Percentiles rank a stretch among this genome's conserved stretches.
These are phyloP conservation scores for Ciconia maguari DNA, from an alignment of 2,113 vertebrate genomes.

Conservation along the genomic window DNA sequence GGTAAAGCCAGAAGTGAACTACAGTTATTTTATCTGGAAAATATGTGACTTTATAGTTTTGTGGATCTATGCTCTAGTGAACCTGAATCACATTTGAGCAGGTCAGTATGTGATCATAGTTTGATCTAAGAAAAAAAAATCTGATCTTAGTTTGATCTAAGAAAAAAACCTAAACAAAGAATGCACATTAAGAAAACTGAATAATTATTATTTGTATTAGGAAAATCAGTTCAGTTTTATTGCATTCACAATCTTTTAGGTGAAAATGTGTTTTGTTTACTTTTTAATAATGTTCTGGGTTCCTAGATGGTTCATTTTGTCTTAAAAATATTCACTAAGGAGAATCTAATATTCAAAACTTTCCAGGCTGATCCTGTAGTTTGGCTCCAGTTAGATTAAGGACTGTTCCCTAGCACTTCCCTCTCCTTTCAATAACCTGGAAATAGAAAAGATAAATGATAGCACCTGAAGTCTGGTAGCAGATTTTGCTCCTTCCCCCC, in stretches of 20 bases:
- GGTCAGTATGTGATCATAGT: not conserved
- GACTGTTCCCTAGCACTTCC: not conserved
- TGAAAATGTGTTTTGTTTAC: not conserved
- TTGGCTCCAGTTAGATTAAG: not conserved
- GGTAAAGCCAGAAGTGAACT: not conserved
- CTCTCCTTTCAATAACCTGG: not conserved
- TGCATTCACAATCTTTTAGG: not conserved
- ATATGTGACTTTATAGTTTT: constrained; percentile 2
- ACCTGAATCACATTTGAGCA: not conserved
- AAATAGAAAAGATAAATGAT: not conserved
- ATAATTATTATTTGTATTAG: not conserved
- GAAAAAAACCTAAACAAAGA: not conserved
- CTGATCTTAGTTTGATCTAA: not conserved
- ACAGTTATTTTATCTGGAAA: constrained; percentile 25
- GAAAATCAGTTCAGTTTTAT: not conserved
- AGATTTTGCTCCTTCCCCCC: not conserved
- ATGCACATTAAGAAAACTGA: not conserved
- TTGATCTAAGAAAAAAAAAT: not conserved
- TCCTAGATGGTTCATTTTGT: not conserved
- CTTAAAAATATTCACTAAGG: not conserved
- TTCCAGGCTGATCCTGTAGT: not conserved
- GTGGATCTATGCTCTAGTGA: constrained; percentile 40
- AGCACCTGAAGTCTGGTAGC: not conserved
- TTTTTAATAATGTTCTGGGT: not conserved
- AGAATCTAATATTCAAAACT: not conserved